Evolutionary conservation across 2,888 invertebrate genomes (phyloP).

Genomic region (Euproctis similis): DNA sequence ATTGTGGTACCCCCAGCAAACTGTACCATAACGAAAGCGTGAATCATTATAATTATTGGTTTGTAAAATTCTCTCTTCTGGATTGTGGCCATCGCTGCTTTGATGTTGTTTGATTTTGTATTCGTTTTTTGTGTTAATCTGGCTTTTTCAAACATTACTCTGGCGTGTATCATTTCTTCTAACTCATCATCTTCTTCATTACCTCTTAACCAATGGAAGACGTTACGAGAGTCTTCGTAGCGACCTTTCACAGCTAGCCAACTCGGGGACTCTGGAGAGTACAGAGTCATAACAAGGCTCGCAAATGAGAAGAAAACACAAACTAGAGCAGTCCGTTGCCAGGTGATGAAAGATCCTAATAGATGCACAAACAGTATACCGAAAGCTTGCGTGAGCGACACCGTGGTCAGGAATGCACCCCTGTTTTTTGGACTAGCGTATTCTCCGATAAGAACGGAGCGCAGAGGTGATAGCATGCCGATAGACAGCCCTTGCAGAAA

Average conservation of each 20-base stretch:
- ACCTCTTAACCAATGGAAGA: constrained; percentile 75
- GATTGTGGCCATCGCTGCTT: constrained; percentile 26
- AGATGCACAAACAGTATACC: constrained; percentile 77
- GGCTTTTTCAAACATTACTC: constrained; percentile 33
- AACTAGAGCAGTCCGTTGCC: constrained; percentile 69
- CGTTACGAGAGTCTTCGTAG: constrained; percentile 64
- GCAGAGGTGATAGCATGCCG: constrained; percentile 65
- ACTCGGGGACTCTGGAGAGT: constrained; percentile 76
- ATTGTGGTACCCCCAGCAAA: constrained; percentile 81
- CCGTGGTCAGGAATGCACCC: constrained; percentile 74
- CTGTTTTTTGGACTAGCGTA: constrained; percentile 73
- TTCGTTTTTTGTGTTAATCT: constrained; percentile 18
- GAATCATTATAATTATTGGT: constrained; percentile 74
- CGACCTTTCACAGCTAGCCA: constrained; percentile 75
- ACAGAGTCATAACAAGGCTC: constrained; percentile 50
- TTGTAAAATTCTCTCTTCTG: constrained; percentile 68
- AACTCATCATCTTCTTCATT: constrained; percentile 49
- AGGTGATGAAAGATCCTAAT: constrained; percentile 73
- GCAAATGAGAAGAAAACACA: constrained; percentile 57
- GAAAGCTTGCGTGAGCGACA: constrained; percentile 71
- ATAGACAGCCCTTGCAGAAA: constrained; percentile 56
- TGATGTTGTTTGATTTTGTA: constrained; percentile 14
- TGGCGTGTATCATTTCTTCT: constrained; percentile 43
- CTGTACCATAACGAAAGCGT: constrained; percentile 77
- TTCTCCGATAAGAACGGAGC: constrained; percentile 70